A percentile compares a stretch with the other conserved stretches of the same genome.
These are phyloP conservation scores for Hassar affinis DNA, from an alignment of 2,113 vertebrate species.

Conservation along the genomic window DNA sequence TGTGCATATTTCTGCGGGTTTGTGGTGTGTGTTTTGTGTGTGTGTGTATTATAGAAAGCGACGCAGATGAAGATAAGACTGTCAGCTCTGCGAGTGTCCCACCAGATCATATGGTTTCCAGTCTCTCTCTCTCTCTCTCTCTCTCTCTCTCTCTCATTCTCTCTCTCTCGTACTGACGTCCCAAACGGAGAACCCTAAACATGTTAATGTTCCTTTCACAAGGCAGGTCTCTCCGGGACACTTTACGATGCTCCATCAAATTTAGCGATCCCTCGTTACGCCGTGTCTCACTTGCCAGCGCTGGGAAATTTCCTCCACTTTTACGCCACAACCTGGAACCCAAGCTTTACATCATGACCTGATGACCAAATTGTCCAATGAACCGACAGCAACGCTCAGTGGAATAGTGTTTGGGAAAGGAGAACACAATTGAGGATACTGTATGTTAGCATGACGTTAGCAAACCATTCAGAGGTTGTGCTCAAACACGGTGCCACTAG, in stretches of 20 bases:
- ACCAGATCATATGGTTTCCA: background rate
- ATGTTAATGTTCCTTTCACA: slow-evolving; percentile 30
- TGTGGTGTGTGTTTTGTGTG: slow-evolving; percentile 45
- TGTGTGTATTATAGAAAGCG: background rate
- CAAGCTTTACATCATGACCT: slow-evolving; percentile 23
- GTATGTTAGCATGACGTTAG: background rate
- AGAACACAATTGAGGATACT: background rate
- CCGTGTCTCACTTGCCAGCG: background rate
- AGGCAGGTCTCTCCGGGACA: slow-evolving; percentile 20
- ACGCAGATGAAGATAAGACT: background rate
- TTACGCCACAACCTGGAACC: slow-evolving; percentile 22
- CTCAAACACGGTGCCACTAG: background rate
- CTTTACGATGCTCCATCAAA: slow-evolving; percentile 49
- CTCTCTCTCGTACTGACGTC: background rate
- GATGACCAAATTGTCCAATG: background rate
- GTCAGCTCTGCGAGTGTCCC: background rate
- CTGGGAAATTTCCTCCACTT: slow-evolving; percentile 5
- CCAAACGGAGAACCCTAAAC: slow-evolving; percentile 9
- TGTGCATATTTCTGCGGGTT: slow-evolving; percentile 58
- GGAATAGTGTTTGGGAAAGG: background rate
- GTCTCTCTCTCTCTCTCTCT: too few species aligned
- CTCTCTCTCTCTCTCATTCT: too few species aligned
- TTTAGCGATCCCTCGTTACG: slow-evolving; percentile 42
- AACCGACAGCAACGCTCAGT: background rate
- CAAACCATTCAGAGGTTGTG: background rate